Percentiles rank a stretch among this genome's conserved stretches.
Conservation (phyloP, 1,140 invertebrate species). For the Phymorhynchus buccinoides region DNA sequence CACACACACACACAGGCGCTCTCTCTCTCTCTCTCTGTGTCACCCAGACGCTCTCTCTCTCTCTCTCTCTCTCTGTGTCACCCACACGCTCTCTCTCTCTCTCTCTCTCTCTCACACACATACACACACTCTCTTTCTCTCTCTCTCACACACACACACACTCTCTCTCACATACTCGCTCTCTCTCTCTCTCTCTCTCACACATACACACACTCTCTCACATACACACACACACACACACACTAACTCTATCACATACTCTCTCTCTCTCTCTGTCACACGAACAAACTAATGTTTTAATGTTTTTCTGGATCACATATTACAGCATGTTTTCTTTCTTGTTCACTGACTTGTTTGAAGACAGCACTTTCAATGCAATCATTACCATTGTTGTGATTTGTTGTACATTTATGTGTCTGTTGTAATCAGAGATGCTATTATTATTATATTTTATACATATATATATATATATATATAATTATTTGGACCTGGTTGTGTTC, state of each 20-base stretch:
- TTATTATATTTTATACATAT: no score
- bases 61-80: not conserved
- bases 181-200: not conserved
- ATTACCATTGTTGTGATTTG: no score
- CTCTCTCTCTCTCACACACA: not conserved
- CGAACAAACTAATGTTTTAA: not conserved
- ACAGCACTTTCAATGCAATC: conserved; percentile 2
- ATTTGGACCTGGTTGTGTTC: not conserved
- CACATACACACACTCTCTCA: not conserved
- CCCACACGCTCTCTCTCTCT: not conserved
- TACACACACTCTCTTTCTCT: not conserved
- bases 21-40: no score
- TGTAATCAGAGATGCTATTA: conserved; percentile 11
- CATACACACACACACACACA: conserved; percentile 26
- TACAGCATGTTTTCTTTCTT: not conserved
- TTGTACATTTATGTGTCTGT: not conserved
- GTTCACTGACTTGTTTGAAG: no score
- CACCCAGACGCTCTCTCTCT: no score
- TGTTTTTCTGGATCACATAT: no score
- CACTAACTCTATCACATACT: not conserved
- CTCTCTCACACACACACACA: not conserved
- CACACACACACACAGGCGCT: not conserved
- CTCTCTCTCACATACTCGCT: not conserved
- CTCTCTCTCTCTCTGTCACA: not conserved
- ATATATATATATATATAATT: not conserved